phyloP scores from a whole-genome alignment of 2,797 vertebrate genomes.

The Rhabdophis nuchalis region DNA sequence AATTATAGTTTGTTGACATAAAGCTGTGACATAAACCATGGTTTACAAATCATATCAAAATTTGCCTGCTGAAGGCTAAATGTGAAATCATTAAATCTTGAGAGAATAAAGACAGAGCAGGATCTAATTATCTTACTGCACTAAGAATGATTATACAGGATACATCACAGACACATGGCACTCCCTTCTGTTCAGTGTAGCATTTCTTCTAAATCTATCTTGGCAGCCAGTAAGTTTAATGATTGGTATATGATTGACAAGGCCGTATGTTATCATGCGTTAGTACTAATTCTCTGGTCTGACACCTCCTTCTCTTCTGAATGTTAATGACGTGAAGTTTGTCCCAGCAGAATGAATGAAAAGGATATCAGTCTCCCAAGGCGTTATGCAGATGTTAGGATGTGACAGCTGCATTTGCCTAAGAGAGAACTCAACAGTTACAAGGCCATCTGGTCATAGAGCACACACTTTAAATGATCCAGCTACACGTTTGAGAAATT shows the following conservation, averaged over 20 bases:
- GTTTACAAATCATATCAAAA: neutral
- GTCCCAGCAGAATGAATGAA: constrained; percentile 58
- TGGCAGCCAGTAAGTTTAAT: constrained; percentile 54
- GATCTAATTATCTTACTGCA: constrained; percentile 34
- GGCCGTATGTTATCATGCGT: constrained; percentile 49
- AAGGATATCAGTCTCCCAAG: constrained; percentile 50
- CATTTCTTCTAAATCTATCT: constrained; percentile 52
- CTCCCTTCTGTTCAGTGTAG: constrained; percentile 50
- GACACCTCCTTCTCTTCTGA: constrained; percentile 32
- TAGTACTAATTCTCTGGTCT: constrained; percentile 50
- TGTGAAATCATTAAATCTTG: constrained; percentile 15
- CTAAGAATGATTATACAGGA: constrained; percentile 40
- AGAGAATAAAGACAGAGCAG: constrained; percentile 38
- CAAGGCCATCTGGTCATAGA: constrained; percentile 50
- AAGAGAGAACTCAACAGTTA: constrained; percentile 39
- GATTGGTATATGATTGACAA: constrained; percentile 53
- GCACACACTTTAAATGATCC: constrained; percentile 46
- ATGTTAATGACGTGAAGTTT: constrained; percentile 48
- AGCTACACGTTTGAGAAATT: constrained; percentile 58
- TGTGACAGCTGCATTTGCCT: constrained; percentile 51
- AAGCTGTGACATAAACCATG: neutral
- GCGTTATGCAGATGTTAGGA: constrained; percentile 50
- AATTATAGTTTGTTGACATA: neutral
- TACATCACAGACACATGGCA: constrained; percentile 24
- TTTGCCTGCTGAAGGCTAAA: constrained; percentile 23